phyloP scores from a whole-genome alignment of 30 jellyfish, hydroid and myxozoan genomes.

The Chironex yamaguchii region DNA sequence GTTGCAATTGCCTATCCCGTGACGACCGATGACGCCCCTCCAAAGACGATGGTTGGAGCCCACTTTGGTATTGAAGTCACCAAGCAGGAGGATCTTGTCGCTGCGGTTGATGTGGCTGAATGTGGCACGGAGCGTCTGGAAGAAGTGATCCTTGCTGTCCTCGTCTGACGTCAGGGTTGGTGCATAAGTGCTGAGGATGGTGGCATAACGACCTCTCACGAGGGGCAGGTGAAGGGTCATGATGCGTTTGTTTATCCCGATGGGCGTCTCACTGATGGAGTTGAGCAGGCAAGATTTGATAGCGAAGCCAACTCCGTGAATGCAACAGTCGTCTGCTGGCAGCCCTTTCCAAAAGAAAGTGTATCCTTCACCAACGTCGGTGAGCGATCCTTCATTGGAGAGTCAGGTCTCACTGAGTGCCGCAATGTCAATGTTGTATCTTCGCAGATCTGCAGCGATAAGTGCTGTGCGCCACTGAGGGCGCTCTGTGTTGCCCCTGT shows the following conservation, averaged over 20 bases:
- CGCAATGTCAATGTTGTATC: slow-evolving; percentile 12
- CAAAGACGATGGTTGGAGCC: not conserved
- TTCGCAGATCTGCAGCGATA: not conserved
- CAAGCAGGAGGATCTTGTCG: slow-evolving; percentile 5
- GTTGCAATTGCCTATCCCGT: slow-evolving; percentile 6
- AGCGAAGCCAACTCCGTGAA: not conserved
- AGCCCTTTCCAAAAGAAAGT: slow-evolving; percentile 10
- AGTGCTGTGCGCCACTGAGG: slow-evolving; percentile 11
- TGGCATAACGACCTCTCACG: not conserved
- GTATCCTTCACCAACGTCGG: not conserved
- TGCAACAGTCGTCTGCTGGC: not conserved
- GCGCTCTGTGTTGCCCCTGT: not conserved
- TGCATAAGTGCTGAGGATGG: slow-evolving; percentile 5
- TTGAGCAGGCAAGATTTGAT: not conserved
- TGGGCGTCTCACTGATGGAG: no score
- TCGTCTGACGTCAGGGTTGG: no score
- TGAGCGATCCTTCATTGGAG: not conserved
- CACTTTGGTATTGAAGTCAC: slow-evolving; percentile 18
- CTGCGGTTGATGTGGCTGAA: not conserved
- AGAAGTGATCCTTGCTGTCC: no score
- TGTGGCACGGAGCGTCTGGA: no score
- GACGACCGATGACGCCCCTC: slow-evolving; percentile 14
- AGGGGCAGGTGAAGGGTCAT: not conserved
- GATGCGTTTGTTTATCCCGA: not conserved
- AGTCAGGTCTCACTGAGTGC: slow-evolving; percentile 24